phyloP scores from a whole-genome alignment of 2,888 invertebrate genomes.

The Galerucella calmariensis region DNA sequence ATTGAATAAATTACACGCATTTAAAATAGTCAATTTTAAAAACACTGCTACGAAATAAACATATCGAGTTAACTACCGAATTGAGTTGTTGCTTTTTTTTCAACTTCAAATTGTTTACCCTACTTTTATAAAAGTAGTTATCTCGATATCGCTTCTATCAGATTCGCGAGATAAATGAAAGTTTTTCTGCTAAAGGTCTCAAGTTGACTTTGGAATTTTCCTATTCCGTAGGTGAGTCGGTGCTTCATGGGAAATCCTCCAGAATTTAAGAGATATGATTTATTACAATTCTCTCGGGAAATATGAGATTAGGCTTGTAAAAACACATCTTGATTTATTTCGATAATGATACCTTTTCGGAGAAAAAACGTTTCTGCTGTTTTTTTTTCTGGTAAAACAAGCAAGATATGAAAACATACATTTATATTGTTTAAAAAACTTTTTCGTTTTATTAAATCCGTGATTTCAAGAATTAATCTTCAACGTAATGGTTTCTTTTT shows the following conservation, averaged over 20 bases:
- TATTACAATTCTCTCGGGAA: slow-evolving; percentile 23
- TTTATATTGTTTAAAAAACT: no score
- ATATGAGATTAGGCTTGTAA: slow-evolving; percentile 23
- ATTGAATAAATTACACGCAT: no score
- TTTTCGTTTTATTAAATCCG: no score
- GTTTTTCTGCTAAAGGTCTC: slow-evolving; percentile 6
- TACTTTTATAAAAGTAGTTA: slow-evolving; percentile 4
- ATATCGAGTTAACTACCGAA: neutral
- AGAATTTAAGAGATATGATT: slow-evolving; percentile 31
- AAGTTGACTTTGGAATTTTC: slow-evolving; percentile 9
- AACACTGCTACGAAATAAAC: no score
- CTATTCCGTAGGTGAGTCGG: slow-evolving; percentile 10
- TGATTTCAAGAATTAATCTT: no score
- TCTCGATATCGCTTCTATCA: neutral
- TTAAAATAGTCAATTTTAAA: no score
- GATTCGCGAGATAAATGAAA: slow-evolving; percentile 13
- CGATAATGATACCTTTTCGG: slow-evolving; percentile 18
- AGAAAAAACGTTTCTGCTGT: neutral
- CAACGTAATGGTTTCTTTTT: no score
- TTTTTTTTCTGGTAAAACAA: neutral
- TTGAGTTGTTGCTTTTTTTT: slow-evolving; percentile 5
- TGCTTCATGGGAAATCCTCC: slow-evolving; percentile 5
- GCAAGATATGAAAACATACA: neutral
- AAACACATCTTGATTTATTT: slow-evolving; percentile 33
- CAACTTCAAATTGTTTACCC: neutral